These are phyloP conservation scores for Xerus rutilus DNA, from an alignment of 2,797 vertebrate genomes.

Conservation along the genomic window DNA sequence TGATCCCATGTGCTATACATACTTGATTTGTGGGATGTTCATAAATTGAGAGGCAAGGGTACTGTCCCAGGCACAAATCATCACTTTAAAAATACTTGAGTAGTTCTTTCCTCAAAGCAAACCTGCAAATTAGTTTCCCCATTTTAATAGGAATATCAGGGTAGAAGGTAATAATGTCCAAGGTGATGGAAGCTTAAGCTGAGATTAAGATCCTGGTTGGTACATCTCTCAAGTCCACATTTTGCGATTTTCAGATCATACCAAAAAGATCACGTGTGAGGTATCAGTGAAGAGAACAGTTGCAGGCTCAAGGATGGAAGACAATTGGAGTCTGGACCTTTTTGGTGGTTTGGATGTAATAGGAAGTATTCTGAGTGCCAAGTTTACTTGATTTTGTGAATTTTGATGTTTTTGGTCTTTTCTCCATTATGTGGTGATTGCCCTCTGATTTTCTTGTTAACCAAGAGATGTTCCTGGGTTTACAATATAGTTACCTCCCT, in stretches of 20 bases:
- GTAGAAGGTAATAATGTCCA: background rate
- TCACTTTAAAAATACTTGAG: background rate
- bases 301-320: background rate
- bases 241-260: background rate
- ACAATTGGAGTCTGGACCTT: background rate
- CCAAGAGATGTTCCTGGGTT: background rate
- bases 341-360: background rate
- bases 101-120: background rate
- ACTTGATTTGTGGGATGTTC: background rate
- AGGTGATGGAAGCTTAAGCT: background rate
- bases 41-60: background rate
- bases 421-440: background rate
- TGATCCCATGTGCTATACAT: background rate
- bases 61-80: background rate
- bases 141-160: background rate
- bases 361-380: background rate
- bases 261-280: background rate
- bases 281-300: background rate
- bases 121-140: background rate
- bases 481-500: background rate
- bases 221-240: background rate
- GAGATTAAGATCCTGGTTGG: background rate
- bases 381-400: background rate
- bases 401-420: background rate
- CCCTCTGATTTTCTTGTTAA: conserved; percentile 31